Conservation (phyloP, 2,888 invertebrate genomes). For the Carabus problematicus region DNA sequence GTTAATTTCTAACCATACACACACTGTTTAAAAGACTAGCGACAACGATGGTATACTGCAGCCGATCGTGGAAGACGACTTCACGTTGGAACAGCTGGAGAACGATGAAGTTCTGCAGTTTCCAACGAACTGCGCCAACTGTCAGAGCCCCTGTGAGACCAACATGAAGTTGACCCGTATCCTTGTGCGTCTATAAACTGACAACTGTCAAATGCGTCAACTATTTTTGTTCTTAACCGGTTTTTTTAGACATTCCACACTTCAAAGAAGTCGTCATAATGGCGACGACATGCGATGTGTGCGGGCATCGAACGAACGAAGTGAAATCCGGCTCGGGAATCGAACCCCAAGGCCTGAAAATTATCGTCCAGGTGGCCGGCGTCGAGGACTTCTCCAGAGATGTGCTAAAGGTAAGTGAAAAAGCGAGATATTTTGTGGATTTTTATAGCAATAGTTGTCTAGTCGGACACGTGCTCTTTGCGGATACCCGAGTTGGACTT, state of each 20-base stretch:
- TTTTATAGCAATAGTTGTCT: slow-evolving; percentile 32
- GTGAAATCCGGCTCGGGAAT: slow-evolving; percentile 94
- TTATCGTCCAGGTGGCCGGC: slow-evolving; percentile 74
- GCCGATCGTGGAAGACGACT: slow-evolving; percentile 66
- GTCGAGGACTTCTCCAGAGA: slow-evolving; percentile 89
- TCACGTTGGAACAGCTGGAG: slow-evolving; percentile 71
- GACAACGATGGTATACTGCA: slow-evolving; percentile 58
- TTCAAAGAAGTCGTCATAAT: slow-evolving; percentile 98
- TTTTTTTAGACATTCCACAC: slow-evolving; percentile 79
- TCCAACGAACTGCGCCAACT: slow-evolving; percentile 85
- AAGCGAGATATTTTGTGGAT: slow-evolving; percentile 17
- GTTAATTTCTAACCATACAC: no score
- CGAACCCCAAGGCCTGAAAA: slow-evolving; percentile 78
- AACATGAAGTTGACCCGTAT: slow-evolving; percentile 92
- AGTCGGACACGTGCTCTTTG: slow-evolving; percentile 83
- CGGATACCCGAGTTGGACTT: slow-evolving; percentile 88
- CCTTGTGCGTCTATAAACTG: slow-evolving; percentile 28
- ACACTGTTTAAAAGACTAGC: slow-evolving; percentile 35
- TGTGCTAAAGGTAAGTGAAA: slow-evolving; percentile 77
- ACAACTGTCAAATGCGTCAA: background rate
- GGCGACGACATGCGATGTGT: slow-evolving; percentile 91
- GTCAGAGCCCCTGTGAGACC: slow-evolving; percentile 82
- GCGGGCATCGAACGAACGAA: slow-evolving; percentile 93
- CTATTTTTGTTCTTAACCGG: background rate
- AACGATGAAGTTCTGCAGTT: slow-evolving; percentile 82